Base-by-base conservation (phyloP, 2,113 vertebrate genomes). In the Furnarius figulus region DNA sequence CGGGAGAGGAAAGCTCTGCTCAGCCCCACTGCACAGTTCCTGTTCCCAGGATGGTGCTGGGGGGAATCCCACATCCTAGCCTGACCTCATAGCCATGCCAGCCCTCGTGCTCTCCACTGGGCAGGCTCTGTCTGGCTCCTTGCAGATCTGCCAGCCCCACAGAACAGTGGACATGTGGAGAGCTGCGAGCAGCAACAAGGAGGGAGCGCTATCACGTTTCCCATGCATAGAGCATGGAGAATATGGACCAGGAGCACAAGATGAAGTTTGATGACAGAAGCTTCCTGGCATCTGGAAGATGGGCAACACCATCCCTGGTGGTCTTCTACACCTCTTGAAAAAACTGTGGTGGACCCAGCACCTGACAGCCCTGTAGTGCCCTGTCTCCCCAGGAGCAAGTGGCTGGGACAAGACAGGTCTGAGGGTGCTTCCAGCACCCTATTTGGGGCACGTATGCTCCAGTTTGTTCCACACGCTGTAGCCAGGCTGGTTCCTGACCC, bases 191-290 rank as follows among this genome's bases (percentile, higher is more conserved):
- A 2, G 47, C 5, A 52, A 33, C 3, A 14, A 0, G 10, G 6
- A 47, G 33, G 37, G 3, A 6, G 13, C 2, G 30, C 19, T 42
- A 6, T 49, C 39, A 23, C 25, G 17, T 68, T 72, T 65, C 40
- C 49, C 8, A 6, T 28, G 12, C 24, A 30, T 40, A 65, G 9
- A 46, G 4, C 0, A 0, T 31, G 16, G 46, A n/a, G 5, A 87
- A 5, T 21, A 3, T 39, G 21, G 20, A 30, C 30, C 56, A 24
- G 17, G 49, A 65, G 20, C 4, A 1, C 30, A 6, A 23, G 19
- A 30, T 33, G 22, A 59, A 3, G 2, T 42, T 68, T 1, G 5
- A 49, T 1, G 5, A 11, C 24, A 72, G 67, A 85, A 76, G 23
- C 18, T 72, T 89, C 25, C 30, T 73, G 35, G 27, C 31, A 83